A percentile compares a stretch with the other conserved stretches of the same genome.
Evolutionary conservation across 2,888 invertebrate genomes (phyloP).

Genomic region (Oscheius sp.): DNA sequence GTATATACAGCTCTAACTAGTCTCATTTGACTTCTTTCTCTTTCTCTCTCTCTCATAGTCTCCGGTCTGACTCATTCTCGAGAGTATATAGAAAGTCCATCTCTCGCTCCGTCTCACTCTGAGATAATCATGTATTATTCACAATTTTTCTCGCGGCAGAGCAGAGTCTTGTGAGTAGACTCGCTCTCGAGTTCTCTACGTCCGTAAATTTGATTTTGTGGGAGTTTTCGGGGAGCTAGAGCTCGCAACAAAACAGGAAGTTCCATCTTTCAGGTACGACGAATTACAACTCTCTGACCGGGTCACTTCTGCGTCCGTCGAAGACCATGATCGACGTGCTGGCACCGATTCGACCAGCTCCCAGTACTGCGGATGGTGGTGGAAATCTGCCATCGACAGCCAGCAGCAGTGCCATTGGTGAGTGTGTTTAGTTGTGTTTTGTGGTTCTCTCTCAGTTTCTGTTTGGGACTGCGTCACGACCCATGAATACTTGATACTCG

Average conservation of each 20-base stretch:
- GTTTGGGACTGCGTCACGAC: not conserved
- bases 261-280: slow-evolving; percentile 6
- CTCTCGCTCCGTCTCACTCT: not conserved
- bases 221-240: not conserved
- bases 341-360: slow-evolving; percentile 52
- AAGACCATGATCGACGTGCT: slow-evolving; percentile 65
- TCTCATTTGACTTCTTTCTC: too few relatives aligned
- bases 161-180: not conserved
- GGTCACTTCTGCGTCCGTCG: slow-evolving; percentile 49
- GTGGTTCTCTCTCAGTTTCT: not conserved
- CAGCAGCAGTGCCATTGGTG: slow-evolving; percentile 41
- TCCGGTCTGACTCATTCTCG: too few relatives aligned
- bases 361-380: slow-evolving; percentile 42
- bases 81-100: too few relatives aligned
- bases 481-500: too few relatives aligned
- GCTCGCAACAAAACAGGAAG: not conserved
- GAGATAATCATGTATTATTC: slow-evolving; percentile 30
- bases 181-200: slow-evolving; percentile 6
- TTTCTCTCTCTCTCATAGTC: too few relatives aligned
- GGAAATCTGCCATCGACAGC: slow-evolving; percentile 39
- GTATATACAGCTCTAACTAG: too few relatives aligned
- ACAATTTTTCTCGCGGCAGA: slow-evolving; percentile 11
- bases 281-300: slow-evolving; percentile 21
- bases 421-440: not conserved
- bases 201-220: slow-evolving; percentile 22